phyloP scores from a whole-genome alignment of 2,113 vertebrate species.

The Calypte anna region DNA sequence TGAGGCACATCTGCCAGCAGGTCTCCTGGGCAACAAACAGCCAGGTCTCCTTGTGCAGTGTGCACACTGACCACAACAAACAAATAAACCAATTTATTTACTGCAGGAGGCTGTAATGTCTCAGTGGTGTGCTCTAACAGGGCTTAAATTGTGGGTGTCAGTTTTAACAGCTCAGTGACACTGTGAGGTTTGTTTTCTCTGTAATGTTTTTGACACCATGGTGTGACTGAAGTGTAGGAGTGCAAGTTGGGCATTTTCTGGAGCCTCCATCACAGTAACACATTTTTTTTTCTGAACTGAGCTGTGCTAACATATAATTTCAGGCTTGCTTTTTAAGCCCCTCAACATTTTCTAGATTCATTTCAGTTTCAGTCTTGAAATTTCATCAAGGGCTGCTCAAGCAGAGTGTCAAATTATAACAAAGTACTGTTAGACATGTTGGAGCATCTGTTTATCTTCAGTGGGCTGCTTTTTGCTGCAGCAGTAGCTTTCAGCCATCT shows the following conservation, averaged over 20 bases:
- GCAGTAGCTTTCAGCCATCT: neutral
- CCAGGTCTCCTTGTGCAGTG: neutral
- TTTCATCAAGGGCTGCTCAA: neutral
- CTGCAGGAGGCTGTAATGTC: neutral
- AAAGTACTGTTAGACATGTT: neutral
- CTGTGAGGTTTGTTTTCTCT: neutral
- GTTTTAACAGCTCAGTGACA: accelerated
- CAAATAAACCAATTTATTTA: neutral
- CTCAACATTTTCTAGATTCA: neutral
- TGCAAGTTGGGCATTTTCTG: neutral
- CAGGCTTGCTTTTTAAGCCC: neutral
- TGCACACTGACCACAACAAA: neutral
- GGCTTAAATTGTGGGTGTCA: neutral
- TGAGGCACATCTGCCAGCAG: neutral
- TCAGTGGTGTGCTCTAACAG: neutral
- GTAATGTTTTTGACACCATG: neutral
- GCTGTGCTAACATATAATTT: neutral
- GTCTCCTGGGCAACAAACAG: neutral
- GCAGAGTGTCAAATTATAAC: neutral
- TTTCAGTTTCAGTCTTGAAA: neutral
- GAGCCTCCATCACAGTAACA: neutral
- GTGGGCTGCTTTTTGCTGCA: constrained; percentile 13
- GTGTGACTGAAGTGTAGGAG: neutral
- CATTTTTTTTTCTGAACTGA: neutral
- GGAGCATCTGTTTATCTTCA: neutral